These are phyloP conservation scores for Clarias gariepinus DNA, from an alignment of 2,113 vertebrate genomes.

Conservation along the genomic window DNA sequence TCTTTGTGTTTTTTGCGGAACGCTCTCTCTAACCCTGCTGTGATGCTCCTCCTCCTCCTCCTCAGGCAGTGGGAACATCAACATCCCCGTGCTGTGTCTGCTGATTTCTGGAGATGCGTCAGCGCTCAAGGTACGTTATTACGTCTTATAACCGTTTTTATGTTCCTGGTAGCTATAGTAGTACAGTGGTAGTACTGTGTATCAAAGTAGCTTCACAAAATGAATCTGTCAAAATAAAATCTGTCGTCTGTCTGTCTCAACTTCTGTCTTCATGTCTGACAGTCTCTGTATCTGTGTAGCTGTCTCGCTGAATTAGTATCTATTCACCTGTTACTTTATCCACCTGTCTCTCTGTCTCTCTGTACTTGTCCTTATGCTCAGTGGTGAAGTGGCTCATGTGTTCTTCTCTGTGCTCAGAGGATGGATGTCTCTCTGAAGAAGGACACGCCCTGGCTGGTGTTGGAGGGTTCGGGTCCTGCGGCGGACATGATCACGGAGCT, in stretches of 20 bases:
- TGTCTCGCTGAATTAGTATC: neutral
- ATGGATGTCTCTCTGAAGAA: conserved; percentile 75
- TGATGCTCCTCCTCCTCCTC: conserved; percentile 6
- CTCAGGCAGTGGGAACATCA: conserved; percentile 81
- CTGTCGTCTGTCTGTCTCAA: neutral
- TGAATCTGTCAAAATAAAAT: no score
- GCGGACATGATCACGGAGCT: conserved; percentile 79
- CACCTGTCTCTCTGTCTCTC: neutral
- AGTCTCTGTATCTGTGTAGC: neutral
- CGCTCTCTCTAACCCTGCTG: neutral
- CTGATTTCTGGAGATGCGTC: conserved; percentile 76
- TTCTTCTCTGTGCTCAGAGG: conserved; percentile 60
- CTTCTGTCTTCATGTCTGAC: no score
- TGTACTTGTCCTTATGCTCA: neutral
- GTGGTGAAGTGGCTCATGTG: no score
- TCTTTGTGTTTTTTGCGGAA: neutral
- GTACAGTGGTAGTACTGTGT: no score
- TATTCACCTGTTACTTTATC: neutral
- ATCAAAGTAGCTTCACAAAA: no score
- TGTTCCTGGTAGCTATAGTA: no score
- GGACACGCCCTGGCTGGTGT: conserved; percentile 78
- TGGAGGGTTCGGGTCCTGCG: conserved; percentile 78
- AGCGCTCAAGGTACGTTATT: conserved; percentile 75
- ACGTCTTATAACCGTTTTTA: neutral
- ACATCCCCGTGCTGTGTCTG: conserved; percentile 85